Conservation (phyloP, 2,888 invertebrate species). For the Microplitis manilae region DNA sequence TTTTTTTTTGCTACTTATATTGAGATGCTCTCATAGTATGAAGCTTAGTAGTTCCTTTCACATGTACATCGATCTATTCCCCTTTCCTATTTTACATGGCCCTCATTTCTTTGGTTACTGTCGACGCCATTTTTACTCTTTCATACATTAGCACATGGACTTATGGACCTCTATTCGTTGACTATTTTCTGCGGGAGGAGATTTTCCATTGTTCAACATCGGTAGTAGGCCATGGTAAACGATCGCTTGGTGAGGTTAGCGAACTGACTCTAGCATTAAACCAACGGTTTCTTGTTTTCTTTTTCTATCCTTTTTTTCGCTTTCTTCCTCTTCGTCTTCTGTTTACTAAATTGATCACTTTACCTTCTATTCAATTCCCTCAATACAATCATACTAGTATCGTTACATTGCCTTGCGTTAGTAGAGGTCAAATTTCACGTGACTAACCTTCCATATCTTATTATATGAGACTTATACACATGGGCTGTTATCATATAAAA, state of each 20-base stretch:
- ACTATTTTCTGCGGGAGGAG: conserved; percentile 23
- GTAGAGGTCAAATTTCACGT: conserved; percentile 29
- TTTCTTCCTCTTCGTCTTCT: conserved; percentile 22
- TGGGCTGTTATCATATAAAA: background rate
- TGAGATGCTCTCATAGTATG: background rate
- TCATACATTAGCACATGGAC: conserved; percentile 8
- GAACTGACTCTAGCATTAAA: conserved; percentile 44
- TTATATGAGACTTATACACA: conserved; percentile 19
- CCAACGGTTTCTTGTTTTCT: conserved; percentile 30
- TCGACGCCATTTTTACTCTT: conserved; percentile 36
- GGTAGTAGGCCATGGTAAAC: conserved; percentile 39
- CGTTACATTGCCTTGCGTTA: background rate
- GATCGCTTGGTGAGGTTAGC: conserved; percentile 46
- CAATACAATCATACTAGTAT: background rate
- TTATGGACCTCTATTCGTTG: conserved; percentile 5
- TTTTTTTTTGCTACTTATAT: background rate
- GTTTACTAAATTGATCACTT: conserved; percentile 26
- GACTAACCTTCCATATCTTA: conserved; percentile 26
- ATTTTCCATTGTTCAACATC: conserved; percentile 41
- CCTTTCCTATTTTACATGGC: background rate
- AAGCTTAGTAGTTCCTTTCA: background rate
- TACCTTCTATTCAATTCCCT: conserved; percentile 8
- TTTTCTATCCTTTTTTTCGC: conserved; percentile 32
- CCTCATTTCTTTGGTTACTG: conserved; percentile 28
- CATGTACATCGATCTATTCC: conserved; percentile 16